phyloP scores from a whole-genome alignment of 2,113 vertebrate genomes.

The Sylvietta virens region DNA sequence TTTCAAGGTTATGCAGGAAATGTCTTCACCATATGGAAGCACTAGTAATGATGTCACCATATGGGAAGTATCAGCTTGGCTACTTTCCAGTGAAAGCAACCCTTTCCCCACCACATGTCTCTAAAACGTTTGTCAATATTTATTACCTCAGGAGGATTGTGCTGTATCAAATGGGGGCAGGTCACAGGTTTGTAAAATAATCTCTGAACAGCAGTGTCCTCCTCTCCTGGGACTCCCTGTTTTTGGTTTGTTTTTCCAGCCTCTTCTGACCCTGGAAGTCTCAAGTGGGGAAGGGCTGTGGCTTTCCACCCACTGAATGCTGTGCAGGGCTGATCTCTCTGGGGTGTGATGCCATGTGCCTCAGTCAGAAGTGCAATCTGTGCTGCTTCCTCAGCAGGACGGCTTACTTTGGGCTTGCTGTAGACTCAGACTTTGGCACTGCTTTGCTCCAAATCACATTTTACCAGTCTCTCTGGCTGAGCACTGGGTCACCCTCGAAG shows the following conservation, averaged over 20 bases:
- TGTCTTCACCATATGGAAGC: conserved; percentile 37
- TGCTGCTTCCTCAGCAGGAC: not conserved
- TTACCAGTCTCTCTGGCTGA: not conserved
- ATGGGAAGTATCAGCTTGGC: conserved; percentile 43
- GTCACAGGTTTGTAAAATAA: not conserved
- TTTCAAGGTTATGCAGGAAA: conserved; percentile 28
- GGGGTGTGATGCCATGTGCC: not conserved
- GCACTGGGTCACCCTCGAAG: not conserved
- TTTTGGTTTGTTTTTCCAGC: not conserved
- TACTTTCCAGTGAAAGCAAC: conserved; percentile 29
- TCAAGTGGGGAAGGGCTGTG: not conserved
- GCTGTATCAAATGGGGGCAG: not conserved
- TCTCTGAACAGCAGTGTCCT: not conserved
- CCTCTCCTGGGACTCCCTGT: not conserved
- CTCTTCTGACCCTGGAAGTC: not conserved
- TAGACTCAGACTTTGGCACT: not conserved
- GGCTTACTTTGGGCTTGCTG: not conserved
- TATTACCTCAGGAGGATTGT: not conserved
- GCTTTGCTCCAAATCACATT: not conserved
- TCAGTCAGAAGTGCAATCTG: not conserved
- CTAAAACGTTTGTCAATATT: not conserved
- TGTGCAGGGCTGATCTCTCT: not conserved
- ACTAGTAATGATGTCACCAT: conserved; percentile 5
- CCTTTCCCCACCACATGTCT: not conserved
- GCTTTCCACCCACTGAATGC: not conserved